phyloP scores from a whole-genome alignment of 1,140 invertebrate species.

The Maconellicoccus hirsutus region DNA sequence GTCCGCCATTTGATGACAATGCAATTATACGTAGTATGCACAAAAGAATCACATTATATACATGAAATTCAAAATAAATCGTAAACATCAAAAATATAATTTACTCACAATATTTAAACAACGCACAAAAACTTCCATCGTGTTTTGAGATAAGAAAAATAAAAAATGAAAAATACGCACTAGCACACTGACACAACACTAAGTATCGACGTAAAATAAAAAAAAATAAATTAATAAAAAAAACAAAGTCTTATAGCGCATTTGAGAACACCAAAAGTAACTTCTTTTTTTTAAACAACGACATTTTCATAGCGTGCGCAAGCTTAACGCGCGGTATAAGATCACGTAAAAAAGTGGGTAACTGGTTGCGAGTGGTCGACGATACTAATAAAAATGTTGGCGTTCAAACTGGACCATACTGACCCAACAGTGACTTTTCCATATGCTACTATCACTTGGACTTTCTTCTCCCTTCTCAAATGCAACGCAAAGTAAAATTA shows the following conservation, averaged over 20 bases:
- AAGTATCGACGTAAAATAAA: not conserved
- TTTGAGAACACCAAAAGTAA: not conserved
- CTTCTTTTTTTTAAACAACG: not conserved
- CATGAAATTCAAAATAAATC: no score
- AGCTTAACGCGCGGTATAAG: not conserved
- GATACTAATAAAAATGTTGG: conserved; percentile 12
- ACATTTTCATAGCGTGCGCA: not conserved
- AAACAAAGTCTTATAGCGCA: not conserved
- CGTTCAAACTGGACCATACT: conserved; percentile 17
- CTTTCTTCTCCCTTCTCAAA: conserved; percentile 19
- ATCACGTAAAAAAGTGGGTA: not conserved
- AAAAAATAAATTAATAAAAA: not conserved
- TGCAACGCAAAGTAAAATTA: not conserved
- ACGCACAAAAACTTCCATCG: not conserved
- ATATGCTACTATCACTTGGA: conserved; percentile 6
- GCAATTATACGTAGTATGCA: no score
- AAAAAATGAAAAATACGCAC: no score
- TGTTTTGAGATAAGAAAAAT: not conserved
- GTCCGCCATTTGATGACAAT: no score
- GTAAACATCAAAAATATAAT: no score
- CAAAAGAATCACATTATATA: no score
- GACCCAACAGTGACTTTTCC: not conserved
- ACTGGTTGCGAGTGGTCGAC: not conserved
- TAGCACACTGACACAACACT: not conserved
- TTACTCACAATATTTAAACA: not conserved